Base-by-base conservation (phyloP, 2,888 invertebrate genomes). In the Unio delphinus region DNA sequence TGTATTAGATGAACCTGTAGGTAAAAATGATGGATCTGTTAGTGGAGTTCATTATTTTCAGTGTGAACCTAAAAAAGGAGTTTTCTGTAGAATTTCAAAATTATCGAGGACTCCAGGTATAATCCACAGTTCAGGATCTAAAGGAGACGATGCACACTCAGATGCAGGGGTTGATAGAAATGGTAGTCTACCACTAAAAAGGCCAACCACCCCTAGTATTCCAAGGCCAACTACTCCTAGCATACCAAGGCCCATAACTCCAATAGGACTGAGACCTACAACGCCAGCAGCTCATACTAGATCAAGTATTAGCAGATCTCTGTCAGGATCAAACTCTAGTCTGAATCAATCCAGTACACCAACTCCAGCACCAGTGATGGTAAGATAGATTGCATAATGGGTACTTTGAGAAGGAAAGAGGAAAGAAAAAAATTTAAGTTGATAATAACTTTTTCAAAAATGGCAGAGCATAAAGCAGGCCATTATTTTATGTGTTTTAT, bases 81-180 rank as follows among this genome's bases (percentile, higher is more conserved):
- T 90, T 55, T 90, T 90, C 76, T 87, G 89, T 64, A 83, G 89
- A 2, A 92, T 97, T 70, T 95, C 95, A 58, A 94, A 97, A 74
- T 92, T 98, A 30, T 85, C 87, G 28, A 83, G 87, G 66, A 84
- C 83, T 64, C 88, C 86, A 15, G 76, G 67, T 69, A 74, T 71
- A 68, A 69, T 65, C 65, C 76, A 54, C 69, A 75, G 73, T 11
- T 66, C 69, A 55, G 66, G 68, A n/a, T 55, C 73, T 20, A 70
- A 68, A 65, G 74, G 71, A 59, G 78, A 72, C 17, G 76, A 74
- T 58, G 70, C 64, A 26, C 57, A 65, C 23, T 76, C 79, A 18
- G 77, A 75, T 66, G 78, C 74, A 26, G 55, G 72, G 23, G 76
- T 74, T 61, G 75, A 74, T 30, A 70, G 73, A 61, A 72, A 69